These are phyloP conservation scores for Vulpes ferrilata DNA, from an alignment of 2,113 vertebrate species.

Conservation along the genomic window DNA sequence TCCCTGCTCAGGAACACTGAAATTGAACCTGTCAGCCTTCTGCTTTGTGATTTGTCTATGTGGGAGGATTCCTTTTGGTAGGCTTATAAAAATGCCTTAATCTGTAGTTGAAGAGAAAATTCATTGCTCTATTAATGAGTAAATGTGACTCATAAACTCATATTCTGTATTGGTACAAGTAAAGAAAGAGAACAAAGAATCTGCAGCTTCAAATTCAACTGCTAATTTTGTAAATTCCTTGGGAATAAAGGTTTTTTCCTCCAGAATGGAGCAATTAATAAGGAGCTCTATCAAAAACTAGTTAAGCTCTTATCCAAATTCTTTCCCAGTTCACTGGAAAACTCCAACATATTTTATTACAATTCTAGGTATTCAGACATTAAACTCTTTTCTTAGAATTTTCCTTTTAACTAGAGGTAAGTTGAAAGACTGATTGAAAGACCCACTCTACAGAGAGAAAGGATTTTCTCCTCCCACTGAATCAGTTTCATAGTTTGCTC, in stretches of 20 bases:
- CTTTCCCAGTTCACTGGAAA: not conserved
- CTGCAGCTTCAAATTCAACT: constrained; percentile 9
- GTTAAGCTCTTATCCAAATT: constrained; percentile 15
- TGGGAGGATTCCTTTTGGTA: constrained; percentile 53
- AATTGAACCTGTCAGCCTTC: constrained; percentile 54
- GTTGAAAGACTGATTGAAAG: not conserved
- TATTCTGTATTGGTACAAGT: not conserved
- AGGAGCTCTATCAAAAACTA: constrained; percentile 34
- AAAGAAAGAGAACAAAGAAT: constrained; percentile 39
- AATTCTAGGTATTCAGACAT: not conserved
- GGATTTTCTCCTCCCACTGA: not conserved
- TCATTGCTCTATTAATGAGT: constrained; percentile 48
- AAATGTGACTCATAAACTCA: constrained; percentile 63
- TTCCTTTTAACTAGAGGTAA: not conserved
- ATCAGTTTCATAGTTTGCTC: not conserved
- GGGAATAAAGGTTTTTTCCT: not conserved
- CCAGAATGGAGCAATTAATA: not conserved
- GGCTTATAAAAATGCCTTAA: constrained; percentile 17
- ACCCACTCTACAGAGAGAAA: not conserved
- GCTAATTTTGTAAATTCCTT: constrained; percentile 60
- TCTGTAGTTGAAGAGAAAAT: constrained; percentile 64
- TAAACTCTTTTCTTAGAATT: constrained; percentile 19
- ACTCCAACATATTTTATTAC: not conserved
- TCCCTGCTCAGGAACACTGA: constrained; percentile 32
- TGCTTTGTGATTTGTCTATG: constrained; percentile 60